A percentile compares a stretch with the other conserved stretches of the same genome.
phyloP scores from a whole-genome alignment of 2,888 invertebrate genomes.

The Aphidoletes aphidimyza region DNA sequence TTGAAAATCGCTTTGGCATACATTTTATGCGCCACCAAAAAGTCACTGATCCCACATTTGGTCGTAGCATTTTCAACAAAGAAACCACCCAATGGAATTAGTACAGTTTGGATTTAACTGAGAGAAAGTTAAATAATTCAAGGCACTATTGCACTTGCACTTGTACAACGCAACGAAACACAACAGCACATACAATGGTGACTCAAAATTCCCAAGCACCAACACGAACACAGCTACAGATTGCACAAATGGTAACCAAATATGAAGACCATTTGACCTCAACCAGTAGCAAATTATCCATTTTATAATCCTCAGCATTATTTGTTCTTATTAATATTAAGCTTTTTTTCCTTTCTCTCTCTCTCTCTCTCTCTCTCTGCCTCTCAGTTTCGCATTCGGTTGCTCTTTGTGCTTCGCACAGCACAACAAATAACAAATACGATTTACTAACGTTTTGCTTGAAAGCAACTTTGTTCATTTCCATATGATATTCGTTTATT shows the following conservation, averaged over 20 bases:
- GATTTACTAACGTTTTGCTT: too few species aligned
- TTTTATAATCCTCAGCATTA: not conserved
- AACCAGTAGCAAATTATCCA: slow-evolving; percentile 23
- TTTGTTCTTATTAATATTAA: slow-evolving; percentile 36
- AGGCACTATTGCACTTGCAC: not conserved
- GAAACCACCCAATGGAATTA: slow-evolving; percentile 34
- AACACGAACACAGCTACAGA: not conserved
- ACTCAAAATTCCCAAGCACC: too few species aligned
- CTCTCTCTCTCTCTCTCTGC: too few species aligned
- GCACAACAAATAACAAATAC: not conserved
- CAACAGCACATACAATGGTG: not conserved
- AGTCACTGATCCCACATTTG: not conserved
- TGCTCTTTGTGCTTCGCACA: not conserved
- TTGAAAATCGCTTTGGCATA: slow-evolving; percentile 1
- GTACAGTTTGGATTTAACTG: not conserved
- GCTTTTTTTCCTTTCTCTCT: not conserved
- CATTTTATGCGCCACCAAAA: not conserved
- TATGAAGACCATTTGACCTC: slow-evolving; percentile 35
- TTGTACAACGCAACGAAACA: not conserved
- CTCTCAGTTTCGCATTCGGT: too few species aligned
- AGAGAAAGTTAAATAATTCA: slow-evolving; percentile 36
- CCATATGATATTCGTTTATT: slow-evolving; percentile 29
- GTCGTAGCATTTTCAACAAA: slow-evolving; percentile 33
- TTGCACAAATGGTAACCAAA: not conserved
- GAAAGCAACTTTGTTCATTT: not conserved